Base-by-base conservation (phyloP, 2,113 vertebrate species). In the Hoplias malabaricus region DNA sequence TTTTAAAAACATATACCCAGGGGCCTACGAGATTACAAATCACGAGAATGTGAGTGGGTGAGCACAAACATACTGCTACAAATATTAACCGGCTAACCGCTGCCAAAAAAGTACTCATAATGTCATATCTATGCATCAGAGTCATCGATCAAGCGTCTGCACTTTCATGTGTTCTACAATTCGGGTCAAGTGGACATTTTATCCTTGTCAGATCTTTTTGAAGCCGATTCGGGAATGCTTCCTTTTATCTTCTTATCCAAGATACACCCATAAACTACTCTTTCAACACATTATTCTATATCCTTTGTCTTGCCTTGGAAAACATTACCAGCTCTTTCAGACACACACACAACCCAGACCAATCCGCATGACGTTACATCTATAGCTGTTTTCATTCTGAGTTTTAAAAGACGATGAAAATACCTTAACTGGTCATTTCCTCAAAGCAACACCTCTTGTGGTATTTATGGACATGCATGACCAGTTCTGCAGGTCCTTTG, bases 381-480 rank as follows among this genome's bases (percentile, higher is more conserved):
- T 31, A 43, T 43, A 59, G 25, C 50, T 29, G 23, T 63, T 77
- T 75, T 62, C 40, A 78, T 75, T 75, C 2, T 53, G n/a, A 19
- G 63, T 75, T 67, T 53, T 63, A 31, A 59, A 56, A 23, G 56
- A 57, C 38, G 43, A 36, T 65, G 36, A 77, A 78, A 71, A 62
- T 27, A 46, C 65, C 67, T 67, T 59, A 80, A 79, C 74, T 61
- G 19, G 73, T 73, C n/a, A 61, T 80, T 85, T 85, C 83, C 68
- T 80, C 62, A 31, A 33, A 42, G 36, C 56, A 79, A 62, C 79
- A 79, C 72, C 70, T 48, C 56, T 13, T 31, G 34, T 21, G 29
- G 57, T 70, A 78, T 83, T 84, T 83, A 84, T 54, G 46, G 73
- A 75, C 33, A 27, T 38, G 29, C 53, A 57, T 48, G 19, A 69